phyloP scores from a whole-genome alignment of 2,113 vertebrate species.

The Phrynosoma blainvillii region DNA sequence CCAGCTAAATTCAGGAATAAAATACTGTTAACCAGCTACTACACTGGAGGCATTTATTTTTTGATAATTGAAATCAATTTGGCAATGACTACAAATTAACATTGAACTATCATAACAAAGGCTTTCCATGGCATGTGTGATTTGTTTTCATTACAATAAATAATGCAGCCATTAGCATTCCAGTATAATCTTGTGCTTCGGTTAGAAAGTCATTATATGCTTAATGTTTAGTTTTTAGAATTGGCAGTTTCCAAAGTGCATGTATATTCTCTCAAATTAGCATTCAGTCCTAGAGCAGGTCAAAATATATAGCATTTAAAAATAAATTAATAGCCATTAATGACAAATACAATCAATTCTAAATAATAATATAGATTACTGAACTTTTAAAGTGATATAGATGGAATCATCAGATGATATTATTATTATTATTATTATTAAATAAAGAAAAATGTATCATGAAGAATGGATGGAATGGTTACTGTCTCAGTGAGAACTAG shows the following conservation, averaged over 20 bases:
- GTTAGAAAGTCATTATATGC: conserved; percentile 58
- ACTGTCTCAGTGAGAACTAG: no score
- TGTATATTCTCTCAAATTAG: conserved; percentile 69
- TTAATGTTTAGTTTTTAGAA: conserved; percentile 61
- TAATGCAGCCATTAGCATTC: conserved; percentile 48
- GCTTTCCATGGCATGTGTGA: conserved; percentile 43
- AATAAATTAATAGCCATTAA: conserved; percentile 39
- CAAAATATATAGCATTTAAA: conserved; percentile 44
- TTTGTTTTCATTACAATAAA: conserved; percentile 50
- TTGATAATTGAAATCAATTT: conserved; percentile 67
- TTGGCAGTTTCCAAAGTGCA: conserved; percentile 65
- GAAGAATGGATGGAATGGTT: not conserved
- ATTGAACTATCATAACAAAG: conserved; percentile 66
- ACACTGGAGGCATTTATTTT: conserved; percentile 68
- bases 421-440: not conserved
- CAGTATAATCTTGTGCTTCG: conserved; percentile 54
- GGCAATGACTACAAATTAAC: conserved; percentile 69
- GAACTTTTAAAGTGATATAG: not conserved
- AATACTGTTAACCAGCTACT: conserved; percentile 65
- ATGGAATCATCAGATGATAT: conserved; percentile 14
- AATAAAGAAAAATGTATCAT: not conserved
- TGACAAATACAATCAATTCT: conserved; percentile 20
- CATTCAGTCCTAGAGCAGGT: conserved; percentile 52
- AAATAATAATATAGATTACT: conserved; percentile 33
- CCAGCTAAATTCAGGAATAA: not conserved